Evolutionary conservation across 2,113 vertebrate species (phyloP).

Genomic region (Peromyscus polionotus): DNA sequence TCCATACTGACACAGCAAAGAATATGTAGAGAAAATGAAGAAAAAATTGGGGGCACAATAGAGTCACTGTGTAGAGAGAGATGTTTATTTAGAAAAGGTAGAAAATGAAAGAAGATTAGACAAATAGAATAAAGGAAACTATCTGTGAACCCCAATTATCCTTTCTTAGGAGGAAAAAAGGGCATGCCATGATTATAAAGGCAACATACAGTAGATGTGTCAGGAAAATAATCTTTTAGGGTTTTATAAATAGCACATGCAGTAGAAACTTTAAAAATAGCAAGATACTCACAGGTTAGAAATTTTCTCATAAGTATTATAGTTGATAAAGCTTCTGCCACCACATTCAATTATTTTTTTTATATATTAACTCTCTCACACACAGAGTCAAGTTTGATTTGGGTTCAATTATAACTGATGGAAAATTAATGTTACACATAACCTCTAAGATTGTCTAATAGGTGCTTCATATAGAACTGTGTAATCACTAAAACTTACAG

Average conservation of each 20-base stretch:
- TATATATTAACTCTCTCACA: no score
- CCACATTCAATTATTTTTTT: not conserved
- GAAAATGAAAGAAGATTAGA: conserved; percentile 64
- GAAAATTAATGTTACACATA: not conserved
- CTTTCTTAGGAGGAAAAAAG: conserved; percentile 45
- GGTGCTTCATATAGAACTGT: conserved; percentile 17
- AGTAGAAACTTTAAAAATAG: conserved; percentile 56
- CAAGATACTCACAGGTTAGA: conserved; percentile 52
- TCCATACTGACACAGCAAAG: conserved; percentile 58
- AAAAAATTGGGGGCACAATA: conserved; percentile 10
- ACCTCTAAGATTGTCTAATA: not conserved
- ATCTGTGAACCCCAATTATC: conserved; percentile 46
- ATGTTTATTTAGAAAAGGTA: conserved; percentile 54
- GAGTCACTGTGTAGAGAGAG: not conserved
- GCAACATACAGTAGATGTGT: conserved; percentile 53
- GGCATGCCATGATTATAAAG: conserved; percentile 5
- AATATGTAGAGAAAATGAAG: conserved; percentile 48
- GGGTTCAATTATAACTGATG: conserved; percentile 24
- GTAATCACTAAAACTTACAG: not conserved
- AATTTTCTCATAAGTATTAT: conserved; percentile 52
- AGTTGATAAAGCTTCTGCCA: conserved; percentile 58
- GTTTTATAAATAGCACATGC: conserved; percentile 60
- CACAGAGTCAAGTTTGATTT: conserved; percentile 8
- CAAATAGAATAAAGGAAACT: conserved; percentile 64
- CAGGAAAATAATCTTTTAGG: conserved; percentile 66